These are phyloP conservation scores for Parnassius mnemosyne DNA, from an alignment of 2,888 invertebrate genomes.

Conservation along the genomic window DNA sequence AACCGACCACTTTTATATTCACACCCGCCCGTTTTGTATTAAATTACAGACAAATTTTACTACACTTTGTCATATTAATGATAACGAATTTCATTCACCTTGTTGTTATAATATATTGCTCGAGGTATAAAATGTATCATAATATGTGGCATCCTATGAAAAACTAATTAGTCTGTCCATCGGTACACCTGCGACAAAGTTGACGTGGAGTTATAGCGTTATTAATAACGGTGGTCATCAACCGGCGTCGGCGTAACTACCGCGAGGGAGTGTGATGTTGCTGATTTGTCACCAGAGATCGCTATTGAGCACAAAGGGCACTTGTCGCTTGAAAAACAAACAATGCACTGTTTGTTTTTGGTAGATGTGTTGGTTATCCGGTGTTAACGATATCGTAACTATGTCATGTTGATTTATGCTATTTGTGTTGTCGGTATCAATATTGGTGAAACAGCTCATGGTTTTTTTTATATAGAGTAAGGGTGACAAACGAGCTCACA, in stretches of 20 bases:
- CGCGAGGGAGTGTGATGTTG: conserved; percentile 40
- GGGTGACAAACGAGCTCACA: too few relatives aligned
- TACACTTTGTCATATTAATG: neutral
- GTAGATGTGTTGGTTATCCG: neutral
- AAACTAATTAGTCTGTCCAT: conserved; percentile 52
- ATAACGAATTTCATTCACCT: neutral
- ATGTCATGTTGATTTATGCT: neutral
- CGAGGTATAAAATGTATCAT: neutral
- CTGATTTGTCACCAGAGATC: conserved; percentile 47
- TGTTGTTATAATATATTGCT: neutral
- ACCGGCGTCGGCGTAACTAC: conserved; percentile 53
- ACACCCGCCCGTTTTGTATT: too few relatives aligned
- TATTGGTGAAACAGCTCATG: neutral
- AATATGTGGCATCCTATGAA: conserved; percentile 28
- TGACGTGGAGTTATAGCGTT: conserved; percentile 55
- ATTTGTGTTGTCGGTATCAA: neutral
- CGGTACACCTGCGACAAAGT: conserved; percentile 56
- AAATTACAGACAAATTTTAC: conserved; percentile 10
- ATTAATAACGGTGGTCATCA: conserved; percentile 58
- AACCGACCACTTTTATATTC: too few relatives aligned
- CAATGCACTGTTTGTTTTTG: conserved; percentile 5
- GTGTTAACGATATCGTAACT: neutral
- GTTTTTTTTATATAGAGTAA: too few relatives aligned
- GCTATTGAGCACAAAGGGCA: neutral
- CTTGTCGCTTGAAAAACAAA: conserved; percentile 19